Conservation (phyloP, 2,888 invertebrate genomes). For the Pelosia muscerda region DNA sequence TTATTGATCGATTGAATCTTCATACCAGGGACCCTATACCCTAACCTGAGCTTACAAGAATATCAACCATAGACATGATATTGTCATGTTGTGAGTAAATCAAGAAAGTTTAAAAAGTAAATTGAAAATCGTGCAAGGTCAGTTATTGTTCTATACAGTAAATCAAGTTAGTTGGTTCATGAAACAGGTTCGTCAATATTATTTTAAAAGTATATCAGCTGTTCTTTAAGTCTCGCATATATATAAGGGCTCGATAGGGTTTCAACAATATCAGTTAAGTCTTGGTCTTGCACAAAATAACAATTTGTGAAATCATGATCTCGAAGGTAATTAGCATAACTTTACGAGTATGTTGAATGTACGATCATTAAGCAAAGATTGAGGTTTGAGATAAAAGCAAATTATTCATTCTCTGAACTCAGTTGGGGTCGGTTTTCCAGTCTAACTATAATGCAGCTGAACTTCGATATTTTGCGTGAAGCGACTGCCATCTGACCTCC, state of each 20-base stretch:
- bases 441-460: too few species aligned
- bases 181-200: conserved; percentile 1
- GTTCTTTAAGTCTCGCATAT: neutral
- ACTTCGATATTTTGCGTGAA: too few species aligned
- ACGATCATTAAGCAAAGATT: neutral
- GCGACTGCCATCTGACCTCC: too few species aligned
- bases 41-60: too few species aligned
- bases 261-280: neutral
- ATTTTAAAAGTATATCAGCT: conserved; percentile 4
- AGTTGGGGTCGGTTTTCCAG: too few species aligned
- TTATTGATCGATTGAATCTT: too few species aligned
- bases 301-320: neutral
- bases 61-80: neutral
- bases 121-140: neutral
- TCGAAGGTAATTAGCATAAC: conserved; percentile 1
- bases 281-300: neutral
- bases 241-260: neutral
- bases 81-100: neutral
- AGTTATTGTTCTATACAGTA: too few species aligned
- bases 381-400: neutral
- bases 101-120: neutral
- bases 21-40: too few species aligned
- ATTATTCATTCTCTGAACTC: neutral
- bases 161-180: neutral
- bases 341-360: neutral